Evolutionary conservation across 2,888 invertebrate species (phyloP).

Genomic region (Lucinisca nassula): DNA sequence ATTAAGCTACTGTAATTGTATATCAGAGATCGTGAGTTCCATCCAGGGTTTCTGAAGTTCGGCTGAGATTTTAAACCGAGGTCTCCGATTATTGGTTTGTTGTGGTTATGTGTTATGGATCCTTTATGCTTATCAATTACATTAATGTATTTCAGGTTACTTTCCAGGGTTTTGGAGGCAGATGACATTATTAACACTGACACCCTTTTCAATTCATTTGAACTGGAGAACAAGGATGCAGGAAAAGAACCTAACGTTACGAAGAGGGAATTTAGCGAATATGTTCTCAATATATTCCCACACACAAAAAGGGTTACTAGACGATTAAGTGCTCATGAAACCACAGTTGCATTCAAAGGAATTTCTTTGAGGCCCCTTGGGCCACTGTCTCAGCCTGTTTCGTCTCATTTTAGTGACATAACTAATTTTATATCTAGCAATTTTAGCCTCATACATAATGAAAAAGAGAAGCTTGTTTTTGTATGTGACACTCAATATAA

Average conservation of each 20-base stretch:
- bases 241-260: not conserved
- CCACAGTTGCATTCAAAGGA: too few relatives aligned
- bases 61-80: too few relatives aligned
- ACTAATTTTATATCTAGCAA: not conserved
- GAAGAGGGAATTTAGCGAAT: not conserved
- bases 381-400: too few relatives aligned
- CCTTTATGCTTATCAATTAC: too few relatives aligned
- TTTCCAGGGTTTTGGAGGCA: not conserved
- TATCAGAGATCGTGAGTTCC: too few relatives aligned
- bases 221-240: not conserved
- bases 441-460: not conserved
- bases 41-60: too few relatives aligned
- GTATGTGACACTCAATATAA: not conserved
- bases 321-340: not conserved
- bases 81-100: too few relatives aligned
- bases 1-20: too few relatives aligned
- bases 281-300: not conserved
- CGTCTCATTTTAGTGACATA: too few relatives aligned
- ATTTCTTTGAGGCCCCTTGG: too few relatives aligned
- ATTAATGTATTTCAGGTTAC: constrained; percentile 10
- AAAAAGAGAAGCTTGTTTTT: not conserved
- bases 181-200: not conserved
- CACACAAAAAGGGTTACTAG: not conserved
- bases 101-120: too few relatives aligned
- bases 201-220: not conserved